phyloP scores from a whole-genome alignment of 2,113 vertebrate species.

The Hirundichthys speculiger region DNA sequence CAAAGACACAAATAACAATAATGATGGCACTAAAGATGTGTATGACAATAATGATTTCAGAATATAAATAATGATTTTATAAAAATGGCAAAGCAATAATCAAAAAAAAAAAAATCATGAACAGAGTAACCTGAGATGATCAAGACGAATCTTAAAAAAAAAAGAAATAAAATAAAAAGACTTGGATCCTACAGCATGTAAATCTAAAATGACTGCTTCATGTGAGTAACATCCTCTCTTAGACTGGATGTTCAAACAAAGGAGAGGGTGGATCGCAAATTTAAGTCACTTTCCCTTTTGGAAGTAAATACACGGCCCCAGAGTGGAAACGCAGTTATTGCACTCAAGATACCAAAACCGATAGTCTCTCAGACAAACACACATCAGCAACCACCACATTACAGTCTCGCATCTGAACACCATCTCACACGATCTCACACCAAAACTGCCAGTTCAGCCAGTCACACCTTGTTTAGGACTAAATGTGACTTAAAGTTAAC shows the following conservation, averaged over 20 bases:
- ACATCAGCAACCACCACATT: slow-evolving; percentile 6
- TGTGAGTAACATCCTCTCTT: slow-evolving; percentile 42
- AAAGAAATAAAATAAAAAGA: slow-evolving; percentile 1
- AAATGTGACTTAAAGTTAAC: slow-evolving; percentile 34
- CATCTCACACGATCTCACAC: slow-evolving; percentile 24
- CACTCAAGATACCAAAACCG: not conserved
- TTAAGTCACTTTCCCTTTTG: too few relatives aligned
- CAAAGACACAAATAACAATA: slow-evolving; percentile 25
- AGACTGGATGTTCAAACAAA: not conserved
- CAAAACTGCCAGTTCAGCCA: slow-evolving; percentile 9
- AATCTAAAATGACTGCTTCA: slow-evolving; percentile 46
- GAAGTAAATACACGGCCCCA: too few relatives aligned
- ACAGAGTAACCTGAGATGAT: slow-evolving; percentile 24
- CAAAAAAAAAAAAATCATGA: slow-evolving; percentile 37
- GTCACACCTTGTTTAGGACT: slow-evolving; percentile 10
- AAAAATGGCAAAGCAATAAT: slow-evolving; percentile 1
- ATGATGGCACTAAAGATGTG: slow-evolving; percentile 26
- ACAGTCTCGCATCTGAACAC: slow-evolving; percentile 19
- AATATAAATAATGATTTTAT: slow-evolving; percentile 25
- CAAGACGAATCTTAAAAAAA: slow-evolving; percentile 19
- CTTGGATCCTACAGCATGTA: slow-evolving; percentile 4
- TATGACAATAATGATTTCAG: slow-evolving; percentile 27
- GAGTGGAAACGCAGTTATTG: not conserved
- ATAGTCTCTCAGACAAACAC: slow-evolving; percentile 14
- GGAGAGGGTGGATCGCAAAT: too few relatives aligned